Evolutionary conservation across 2,113 vertebrate species (phyloP), one percentile per base, ranked within the genome.

Genomic region (Antennarius striatus): DNA sequence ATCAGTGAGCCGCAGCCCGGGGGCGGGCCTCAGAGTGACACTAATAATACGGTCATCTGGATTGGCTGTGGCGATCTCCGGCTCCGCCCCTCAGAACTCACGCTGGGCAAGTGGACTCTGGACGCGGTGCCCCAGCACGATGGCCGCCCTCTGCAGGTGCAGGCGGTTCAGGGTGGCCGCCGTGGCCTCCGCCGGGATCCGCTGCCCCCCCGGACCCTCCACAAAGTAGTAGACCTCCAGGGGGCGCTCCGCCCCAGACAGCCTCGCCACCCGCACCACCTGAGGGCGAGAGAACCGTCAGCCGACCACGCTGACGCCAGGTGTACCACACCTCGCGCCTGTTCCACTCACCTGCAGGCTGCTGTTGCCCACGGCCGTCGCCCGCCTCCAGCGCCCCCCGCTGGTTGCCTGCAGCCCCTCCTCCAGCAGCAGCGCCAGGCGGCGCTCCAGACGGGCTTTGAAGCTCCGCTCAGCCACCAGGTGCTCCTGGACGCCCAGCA

Each of bases 201-300:
- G 91, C 42, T 93, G 92, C 9, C 96, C 96, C 0, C 92, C 91
- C 1, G 93, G 94, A 69, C 95, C 93, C 80, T 99, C 97, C 75
- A 97, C 94, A 1, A 99, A 99, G 82, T 98, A 98, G 53, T 98
- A 91, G 73, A 99, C 90, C 89, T 98, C 95, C 71, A 97, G 92
- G 0, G 96, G 95, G 45, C 91, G 90, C 72, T 96, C 94, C 0
- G 84, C 72, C 1, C 95, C 95, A 5, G 89, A 92, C 59, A 98
- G 82, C 61, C 93, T 89, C 0, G 93, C 93, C 58, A 96, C 91
- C 0, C 95, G 95, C 45, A 99, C 98, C 73, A 99, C 95, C 98
- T 99, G 91, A 51, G 15, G 58, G 62, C 14, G 22, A 30, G 43
- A 54, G 17, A 22, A 22, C 22, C 22, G 22, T 22, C 22, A 22